Evolutionary conservation across 2,797 vertebrate genomes (phyloP), one percentile per base, ranked within the genome.

Genomic region (Knipowitschia caucasica): DNA sequence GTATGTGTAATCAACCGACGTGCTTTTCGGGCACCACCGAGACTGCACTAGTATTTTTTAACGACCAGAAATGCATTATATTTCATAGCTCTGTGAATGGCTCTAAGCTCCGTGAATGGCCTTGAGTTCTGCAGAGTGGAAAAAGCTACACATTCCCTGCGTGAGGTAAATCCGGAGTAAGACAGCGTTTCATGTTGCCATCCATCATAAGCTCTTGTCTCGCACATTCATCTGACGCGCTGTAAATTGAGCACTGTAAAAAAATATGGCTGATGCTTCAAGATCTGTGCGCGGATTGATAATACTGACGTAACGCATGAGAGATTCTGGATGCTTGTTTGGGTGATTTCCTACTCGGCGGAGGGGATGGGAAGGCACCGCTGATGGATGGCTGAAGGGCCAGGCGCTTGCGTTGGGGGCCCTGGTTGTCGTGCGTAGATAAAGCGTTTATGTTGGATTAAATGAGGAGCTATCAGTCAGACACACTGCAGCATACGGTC

Each of bases 331-430:
- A 61, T 4, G 4, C 53, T 64, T 69, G 25, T 64, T 64, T 56
- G 59, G 0, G 11, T 31, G 39, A 71, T 73, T 75, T 61, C 64
- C 39, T 20, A 50, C 56, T 39, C 69, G 66, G 57, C 69, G 69
- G 51, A 50, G 60, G 65, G 80, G 81, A 62, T n/a, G 52, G 62
- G 59, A 77, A 65, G 59, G 55, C n/a, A 26, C 62, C 27, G 30
- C 5, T 78, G 80, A 88, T 56, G 79, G 80, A 88, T 75, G 67
- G 62, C 45, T 23, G 12, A 7, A 59, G 63, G 69, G 46, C 50
- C 65, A 56, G 54, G 45, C 59, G 45, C 55, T 70, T 59, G 50
- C 50, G 50, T 42, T 35, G 34, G 12, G 56, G 7, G 38, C 29
- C 20, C 4, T 36, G 56, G 65, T 77, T 80, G 78, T 75, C 80